phyloP scores from a whole-genome alignment of 2,797 vertebrate species.

The Poecilia velifera region DNA sequence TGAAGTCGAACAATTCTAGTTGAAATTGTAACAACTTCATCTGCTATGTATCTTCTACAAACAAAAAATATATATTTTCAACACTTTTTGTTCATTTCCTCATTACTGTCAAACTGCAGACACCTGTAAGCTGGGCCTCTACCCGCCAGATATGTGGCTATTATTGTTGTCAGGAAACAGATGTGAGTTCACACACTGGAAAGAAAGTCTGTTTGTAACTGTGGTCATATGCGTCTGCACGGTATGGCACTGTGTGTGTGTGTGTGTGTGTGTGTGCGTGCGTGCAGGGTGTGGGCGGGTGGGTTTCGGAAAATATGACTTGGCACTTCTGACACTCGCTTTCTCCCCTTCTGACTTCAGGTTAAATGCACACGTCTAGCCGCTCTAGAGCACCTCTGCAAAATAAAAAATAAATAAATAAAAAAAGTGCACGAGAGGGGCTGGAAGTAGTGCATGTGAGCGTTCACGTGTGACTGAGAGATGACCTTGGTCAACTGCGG shows the following conservation, averaged over 20 bases:
- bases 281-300: slow-evolving; percentile 75
- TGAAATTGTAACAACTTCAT: not conserved
- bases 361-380: slow-evolving; percentile 74
- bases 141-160: slow-evolving; percentile 76
- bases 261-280: slow-evolving; percentile 29
- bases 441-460: slow-evolving; percentile 60
- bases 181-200: slow-evolving; percentile 86
- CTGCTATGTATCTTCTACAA: not conserved
- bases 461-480: slow-evolving; percentile 67
- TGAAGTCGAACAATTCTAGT: not conserved
- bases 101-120: slow-evolving; percentile 65
- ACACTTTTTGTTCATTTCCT: slow-evolving; percentile 58
- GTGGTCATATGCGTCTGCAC: slow-evolving; percentile 83
- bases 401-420: slow-evolving; percentile 38
- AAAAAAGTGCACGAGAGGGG: slow-evolving; percentile 26
- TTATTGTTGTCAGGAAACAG: slow-evolving; percentile 89
- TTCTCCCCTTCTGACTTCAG: slow-evolving; percentile 71
- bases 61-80: slow-evolving; percentile 1
- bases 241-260: slow-evolving; percentile 57
- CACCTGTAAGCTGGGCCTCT: slow-evolving; percentile 79
- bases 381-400: slow-evolving; percentile 51
- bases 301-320: slow-evolving; percentile 87
- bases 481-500: slow-evolving; percentile 77
- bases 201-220: slow-evolving; percentile 85
- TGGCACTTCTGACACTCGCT: slow-evolving; percentile 78